Base-by-base conservation (phyloP, 2,113 vertebrate species). In the Phylloscopus whistleri region DNA sequence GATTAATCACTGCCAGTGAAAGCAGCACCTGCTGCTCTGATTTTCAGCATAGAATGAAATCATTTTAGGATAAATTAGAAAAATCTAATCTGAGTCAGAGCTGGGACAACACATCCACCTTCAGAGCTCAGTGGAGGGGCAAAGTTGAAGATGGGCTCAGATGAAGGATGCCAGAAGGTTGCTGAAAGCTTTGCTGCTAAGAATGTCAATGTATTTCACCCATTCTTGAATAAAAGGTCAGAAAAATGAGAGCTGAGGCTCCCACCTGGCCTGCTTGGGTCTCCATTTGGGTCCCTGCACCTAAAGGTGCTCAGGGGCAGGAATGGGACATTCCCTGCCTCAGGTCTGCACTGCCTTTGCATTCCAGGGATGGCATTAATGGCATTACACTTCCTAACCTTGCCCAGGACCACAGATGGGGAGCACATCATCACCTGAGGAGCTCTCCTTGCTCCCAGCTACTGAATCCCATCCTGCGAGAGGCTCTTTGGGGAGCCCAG, bases 381-480 rank as follows among this genome's bases (percentile, higher is more conserved):
- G 19, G 18, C 30, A 13, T 27, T 7, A 8, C 18, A 5, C 26
- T 18, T 10, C 48, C 37, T 9, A n/a, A 14, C 10, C 49, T 17
- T 13, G 56, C 1, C 13, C 43, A 60, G 2, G 26, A 68, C 23
- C 52, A 20, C 0, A 8, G 9, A 7, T 13, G 48, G 41, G 46
- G 30, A 58, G 13, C 55, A 51, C 43, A 48, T 6, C 55, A 16
- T 1, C 5, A 7, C 26, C 67, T 21, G 16, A 63, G 64, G 21
- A 33, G 30, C 3, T 14, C 5, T 24, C 53, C 82, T 35, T 3
- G 20, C 39, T 49, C 30, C 35, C 49, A 77, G 69, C 41, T 33
- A 0, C 33, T 35, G 19, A 20, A 27, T 12, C 35, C 83, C 44
- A 24, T 4, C 22, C 10, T 1, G 8, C 1, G 44, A 43, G 72